phyloP scores from a whole-genome alignment of 1,140 invertebrate species.

The Bilobella aurantiaca region DNA sequence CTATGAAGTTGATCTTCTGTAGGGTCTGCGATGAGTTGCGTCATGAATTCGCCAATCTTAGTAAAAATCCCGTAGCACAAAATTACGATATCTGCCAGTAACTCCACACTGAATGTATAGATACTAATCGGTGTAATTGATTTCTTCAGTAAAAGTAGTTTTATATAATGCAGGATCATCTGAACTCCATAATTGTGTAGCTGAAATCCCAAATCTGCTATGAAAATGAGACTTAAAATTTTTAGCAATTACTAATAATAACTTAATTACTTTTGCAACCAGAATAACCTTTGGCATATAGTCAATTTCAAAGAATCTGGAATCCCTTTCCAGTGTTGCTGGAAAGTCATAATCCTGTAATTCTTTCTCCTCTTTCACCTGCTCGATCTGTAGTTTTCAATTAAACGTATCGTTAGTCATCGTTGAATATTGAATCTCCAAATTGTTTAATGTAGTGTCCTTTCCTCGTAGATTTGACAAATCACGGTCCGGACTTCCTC shows the following conservation, averaged over 20 bases:
- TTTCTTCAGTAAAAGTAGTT: conserved; percentile 9
- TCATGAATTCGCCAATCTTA: conserved; percentile 7
- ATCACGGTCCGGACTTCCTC: not conserved
- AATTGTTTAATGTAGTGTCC: not conserved
- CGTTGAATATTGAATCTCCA: not conserved
- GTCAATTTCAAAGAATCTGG: conserved; percentile 9
- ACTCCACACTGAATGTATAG: conserved; percentile 6
- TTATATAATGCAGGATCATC: conserved; percentile 15
- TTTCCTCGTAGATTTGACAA: not conserved
- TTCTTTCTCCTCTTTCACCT: conserved; percentile 11
- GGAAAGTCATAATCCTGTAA: conserved; percentile 19
- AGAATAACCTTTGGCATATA: conserved; percentile 1
- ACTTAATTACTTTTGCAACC: conserved; percentile 13
- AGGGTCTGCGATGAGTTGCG: not conserved
- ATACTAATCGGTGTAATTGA: not conserved
- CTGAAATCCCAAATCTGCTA: not conserved
- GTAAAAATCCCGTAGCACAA: conserved; percentile 17
- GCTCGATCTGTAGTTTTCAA: conserved; percentile 5
- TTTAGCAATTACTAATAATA: not conserved
- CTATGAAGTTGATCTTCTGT: not conserved
- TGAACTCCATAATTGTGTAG: conserved; percentile 15
- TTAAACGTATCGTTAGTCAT: too few species aligned
- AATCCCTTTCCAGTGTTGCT: conserved; percentile 2
- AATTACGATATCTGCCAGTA: conserved; percentile 13
- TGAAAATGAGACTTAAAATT: not conserved